Evolutionary conservation across 2,797 vertebrate genomes (phyloP).

Genomic region (Mus spretus): DNA sequence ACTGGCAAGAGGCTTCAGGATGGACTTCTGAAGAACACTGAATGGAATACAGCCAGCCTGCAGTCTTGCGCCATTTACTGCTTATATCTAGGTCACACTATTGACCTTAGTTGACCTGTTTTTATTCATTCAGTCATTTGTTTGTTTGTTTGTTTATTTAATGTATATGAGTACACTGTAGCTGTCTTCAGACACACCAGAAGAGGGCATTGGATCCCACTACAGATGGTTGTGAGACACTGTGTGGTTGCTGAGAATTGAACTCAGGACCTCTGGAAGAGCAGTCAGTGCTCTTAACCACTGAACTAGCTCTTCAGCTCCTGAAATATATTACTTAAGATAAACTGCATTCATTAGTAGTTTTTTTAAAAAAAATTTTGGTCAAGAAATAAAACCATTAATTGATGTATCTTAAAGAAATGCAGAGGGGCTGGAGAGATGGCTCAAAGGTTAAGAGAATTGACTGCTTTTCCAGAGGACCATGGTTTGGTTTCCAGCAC

Average conservation of each 20-base stretch:
- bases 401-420: not conserved
- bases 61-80: not conserved
- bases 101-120: not conserved
- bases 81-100: not conserved
- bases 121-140: too few species aligned
- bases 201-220: too few species aligned
- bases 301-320: too few species aligned
- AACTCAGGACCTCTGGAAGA: too few species aligned
- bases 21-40: not conserved
- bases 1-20: not conserved
- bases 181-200: not conserved
- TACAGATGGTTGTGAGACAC: too few species aligned
- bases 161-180: too few species aligned
- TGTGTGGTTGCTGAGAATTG: too few species aligned
- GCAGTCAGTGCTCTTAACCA: too few species aligned
- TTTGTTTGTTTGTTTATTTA: too few species aligned
- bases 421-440: not conserved
- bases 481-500: not conserved
- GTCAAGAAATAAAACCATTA: not conserved
- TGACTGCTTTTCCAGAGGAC: not conserved
- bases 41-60: not conserved
- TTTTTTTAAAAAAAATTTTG: conserved; percentile 11
- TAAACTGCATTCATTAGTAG: not conserved
- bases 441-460: not conserved
- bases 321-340: not conserved